These are phyloP conservation scores for Battus philenor DNA, from an alignment of 1,140 invertebrate species.

Conservation along the genomic window DNA sequence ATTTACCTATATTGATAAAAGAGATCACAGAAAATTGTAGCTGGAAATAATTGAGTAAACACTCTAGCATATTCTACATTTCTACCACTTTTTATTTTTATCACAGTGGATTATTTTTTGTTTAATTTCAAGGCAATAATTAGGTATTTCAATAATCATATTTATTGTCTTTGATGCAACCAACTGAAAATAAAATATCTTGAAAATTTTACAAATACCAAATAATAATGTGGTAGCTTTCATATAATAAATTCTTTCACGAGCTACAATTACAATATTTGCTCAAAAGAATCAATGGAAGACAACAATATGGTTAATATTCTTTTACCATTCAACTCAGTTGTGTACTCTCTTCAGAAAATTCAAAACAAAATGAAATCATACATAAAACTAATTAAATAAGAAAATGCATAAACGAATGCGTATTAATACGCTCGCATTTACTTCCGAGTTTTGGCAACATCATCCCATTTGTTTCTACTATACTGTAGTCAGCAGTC, in stretches of 20 bases:
- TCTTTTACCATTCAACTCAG: conserved; percentile 20
- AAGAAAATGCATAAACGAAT: conserved; percentile 64
- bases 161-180: conserved; percentile 55
- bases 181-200: conserved; percentile 4
- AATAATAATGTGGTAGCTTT: conserved; percentile 39
- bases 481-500: conserved; percentile 37
- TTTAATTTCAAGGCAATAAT: conserved; percentile 62
- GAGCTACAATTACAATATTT: conserved; percentile 66
- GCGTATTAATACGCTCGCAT: conserved; percentile 30
- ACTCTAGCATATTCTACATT: conserved; percentile 61
- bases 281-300: conserved; percentile 69
- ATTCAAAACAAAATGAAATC: conserved; percentile 39
- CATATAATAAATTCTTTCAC: conserved; percentile 33
- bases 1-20: conserved; percentile 72
- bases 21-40: conserved; percentile 78
- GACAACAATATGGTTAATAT: conserved; percentile 42
- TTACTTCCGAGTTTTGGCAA: conserved; percentile 51
- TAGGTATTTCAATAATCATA: conserved; percentile 35
- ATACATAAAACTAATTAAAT: conserved; percentile 60
- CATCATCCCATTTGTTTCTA: conserved; percentile 33
- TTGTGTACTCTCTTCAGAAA: conserved; percentile 47
- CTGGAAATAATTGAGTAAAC: conserved; percentile 75
- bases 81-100: conserved; percentile 71
- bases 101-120: conserved; percentile 65
- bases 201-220: conserved; percentile 22